Evolutionary conservation across 2,113 vertebrate species (phyloP).

Genomic region (Promerops cafer): DNA sequence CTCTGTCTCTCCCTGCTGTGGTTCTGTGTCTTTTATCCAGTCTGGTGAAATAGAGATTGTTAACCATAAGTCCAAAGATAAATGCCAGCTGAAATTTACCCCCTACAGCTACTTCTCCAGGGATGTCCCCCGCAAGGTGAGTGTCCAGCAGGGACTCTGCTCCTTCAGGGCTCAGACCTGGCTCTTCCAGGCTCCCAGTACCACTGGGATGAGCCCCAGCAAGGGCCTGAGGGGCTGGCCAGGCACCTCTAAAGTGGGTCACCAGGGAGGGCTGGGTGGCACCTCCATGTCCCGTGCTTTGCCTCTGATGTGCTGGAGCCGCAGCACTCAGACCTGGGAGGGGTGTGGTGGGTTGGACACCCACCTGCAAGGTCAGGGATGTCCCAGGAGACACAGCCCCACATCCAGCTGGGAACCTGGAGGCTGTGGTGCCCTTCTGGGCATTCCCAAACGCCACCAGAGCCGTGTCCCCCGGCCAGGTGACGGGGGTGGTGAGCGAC

Average conservation of each 20-base stretch:
- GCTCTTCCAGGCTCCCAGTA: not conserved
- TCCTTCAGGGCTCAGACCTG: not conserved
- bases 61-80: conserved; percentile 94
- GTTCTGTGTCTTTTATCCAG: conserved; percentile 65
- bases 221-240: not conserved
- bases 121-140: conserved; percentile 93
- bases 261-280: not conserved
- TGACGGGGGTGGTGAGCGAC: conserved; percentile 89
- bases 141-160: not conserved
- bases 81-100: conserved; percentile 95
- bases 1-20: conserved; percentile 25
- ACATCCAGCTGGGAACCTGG: not conserved
- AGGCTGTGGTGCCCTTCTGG: not conserved
- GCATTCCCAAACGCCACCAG: not conserved
- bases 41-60: conserved; percentile 97
- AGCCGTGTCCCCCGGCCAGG: conserved; percentile 66
- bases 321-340: not conserved
- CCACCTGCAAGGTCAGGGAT: not conserved
- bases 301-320: not conserved
- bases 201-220: not conserved
- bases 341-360: not conserved
- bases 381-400: rapidly evolving
- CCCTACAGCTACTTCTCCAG: conserved; percentile 99
- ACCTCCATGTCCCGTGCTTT: rapidly evolving
- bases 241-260: rapidly evolving